Conservation (phyloP, 2,113 vertebrate species). For the Piprites chloris region DNA sequence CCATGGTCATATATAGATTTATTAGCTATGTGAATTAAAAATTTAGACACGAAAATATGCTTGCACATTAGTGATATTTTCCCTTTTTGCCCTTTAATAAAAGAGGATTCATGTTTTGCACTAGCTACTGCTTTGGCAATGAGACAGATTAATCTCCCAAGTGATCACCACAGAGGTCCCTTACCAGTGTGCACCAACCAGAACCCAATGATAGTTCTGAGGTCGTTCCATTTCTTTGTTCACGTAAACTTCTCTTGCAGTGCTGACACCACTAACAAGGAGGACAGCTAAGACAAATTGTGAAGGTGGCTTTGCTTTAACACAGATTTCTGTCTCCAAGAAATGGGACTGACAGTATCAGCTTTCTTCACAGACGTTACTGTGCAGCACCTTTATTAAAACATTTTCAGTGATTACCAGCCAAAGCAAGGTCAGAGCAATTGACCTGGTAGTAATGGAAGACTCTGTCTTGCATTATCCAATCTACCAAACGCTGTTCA, state of each 20-base stretch:
- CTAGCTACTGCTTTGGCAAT: not conserved
- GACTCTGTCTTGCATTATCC: not conserved
- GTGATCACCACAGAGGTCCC: not conserved
- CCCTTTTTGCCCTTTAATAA: not conserved
- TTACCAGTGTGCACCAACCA: not conserved
- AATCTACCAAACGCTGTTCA: not conserved
- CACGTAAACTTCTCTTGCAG: accelerated
- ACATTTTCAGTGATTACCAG: not conserved
- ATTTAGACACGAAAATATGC: not conserved
- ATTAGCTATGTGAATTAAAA: not conserved
- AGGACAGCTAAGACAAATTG: not conserved
- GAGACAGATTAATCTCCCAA: not conserved
- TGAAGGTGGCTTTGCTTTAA: not conserved
- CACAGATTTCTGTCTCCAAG: not conserved
- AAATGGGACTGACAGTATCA: not conserved
- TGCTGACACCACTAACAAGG: not conserved
- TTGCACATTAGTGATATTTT: not conserved
- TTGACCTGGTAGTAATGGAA: not conserved
- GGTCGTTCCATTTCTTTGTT: not conserved
- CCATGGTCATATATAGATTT: not conserved
- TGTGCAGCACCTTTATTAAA: not conserved
- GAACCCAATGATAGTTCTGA: not conserved
- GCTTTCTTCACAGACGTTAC: not conserved
- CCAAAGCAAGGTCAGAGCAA: not conserved
- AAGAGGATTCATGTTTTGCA: not conserved